These are phyloP conservation scores for Argentina silus DNA, from an alignment of 2,797 vertebrate genomes.

Conservation along the genomic window DNA sequence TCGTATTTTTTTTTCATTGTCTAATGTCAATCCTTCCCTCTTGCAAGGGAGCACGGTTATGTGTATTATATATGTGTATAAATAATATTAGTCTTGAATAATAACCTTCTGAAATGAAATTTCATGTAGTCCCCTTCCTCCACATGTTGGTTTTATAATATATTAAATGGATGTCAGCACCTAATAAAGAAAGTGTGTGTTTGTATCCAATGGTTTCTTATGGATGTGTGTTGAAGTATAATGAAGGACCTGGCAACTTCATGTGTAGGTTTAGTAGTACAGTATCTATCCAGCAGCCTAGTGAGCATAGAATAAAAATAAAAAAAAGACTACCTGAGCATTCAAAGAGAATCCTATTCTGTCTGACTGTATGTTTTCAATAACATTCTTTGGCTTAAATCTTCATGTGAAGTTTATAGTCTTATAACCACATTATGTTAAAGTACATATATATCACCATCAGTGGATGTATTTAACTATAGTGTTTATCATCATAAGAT, in stretches of 20 bases:
- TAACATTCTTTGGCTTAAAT: no score
- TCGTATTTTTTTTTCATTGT: constrained; percentile 61
- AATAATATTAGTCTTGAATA: constrained; percentile 73
- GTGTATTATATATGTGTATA: constrained; percentile 78
- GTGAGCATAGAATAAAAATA: no score
- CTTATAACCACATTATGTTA: no score
- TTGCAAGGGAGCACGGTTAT: constrained; percentile 62
- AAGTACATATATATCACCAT: no score
- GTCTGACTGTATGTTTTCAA: no score
- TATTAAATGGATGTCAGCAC: constrained; percentile 83
- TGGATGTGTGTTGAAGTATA: neutral
- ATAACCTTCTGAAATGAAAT: constrained; percentile 71
- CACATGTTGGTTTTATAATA: constrained; percentile 84
- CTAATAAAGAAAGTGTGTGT: constrained; percentile 75
- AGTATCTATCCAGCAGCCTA: no score
- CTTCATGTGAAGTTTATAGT: no score
- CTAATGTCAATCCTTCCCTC: constrained; percentile 63
- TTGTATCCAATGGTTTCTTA: constrained; percentile 57
- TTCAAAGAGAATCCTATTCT: no score
- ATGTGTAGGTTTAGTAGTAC: neutral
- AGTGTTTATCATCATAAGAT: no score
- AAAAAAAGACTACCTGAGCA: no score
- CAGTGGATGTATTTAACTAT: no score
- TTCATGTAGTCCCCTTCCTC: constrained; percentile 69
- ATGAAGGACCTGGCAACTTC: neutral